Evolutionary conservation across 1,140 invertebrate genomes (phyloP), one percentile per base, ranked within the genome.

Genomic region (Drosophila novamexicana): DNA sequence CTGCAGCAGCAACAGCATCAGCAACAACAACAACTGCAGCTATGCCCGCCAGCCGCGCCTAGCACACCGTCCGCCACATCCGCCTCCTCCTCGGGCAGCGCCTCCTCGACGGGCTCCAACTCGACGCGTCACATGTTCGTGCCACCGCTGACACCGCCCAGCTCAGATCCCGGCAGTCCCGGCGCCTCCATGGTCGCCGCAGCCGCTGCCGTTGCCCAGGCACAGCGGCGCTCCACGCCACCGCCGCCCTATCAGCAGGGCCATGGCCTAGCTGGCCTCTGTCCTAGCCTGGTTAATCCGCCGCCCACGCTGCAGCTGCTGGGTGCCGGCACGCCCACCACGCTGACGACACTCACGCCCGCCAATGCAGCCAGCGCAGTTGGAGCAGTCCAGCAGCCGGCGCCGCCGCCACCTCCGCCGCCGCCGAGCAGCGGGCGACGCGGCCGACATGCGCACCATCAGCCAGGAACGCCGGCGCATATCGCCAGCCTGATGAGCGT

Each of bases 91-190:
- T 50, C 64, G 22, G 62, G 49, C 78, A 75, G 56, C 74, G 85
- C 54, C 76, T 91, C 79, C 67, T 82, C 83, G 8, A 77, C 72
- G 4, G 53, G 71, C 62, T 79, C 86, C 40, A 76, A 61, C 7
- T 73, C 79, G 32, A 79, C 82, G 64, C 93, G 95, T 74, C 93
- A 96, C 49, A 95, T 96, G 94, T 97, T 96, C 91, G 81, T 96
- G 88, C 96, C 96, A 14, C 96, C 96, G 9, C 92, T 97, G 62
- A 97, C 96, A 45, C 96, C 96, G 14, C 96, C 96, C 53, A 96
- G 95, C 78, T 97, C 96, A 6, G 96, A 97, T 86, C 96, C 96
- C 16, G 96, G 96, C 39, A 96, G 96, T 58, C 96, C 96, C 0
- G 95, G 96, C 37, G 95, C 82, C 65, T 91, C 88, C 6, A 90